These are phyloP conservation scores for Leptopterna dolabrata DNA, from an alignment of 2,888 invertebrate species.

Conservation along the genomic window DNA sequence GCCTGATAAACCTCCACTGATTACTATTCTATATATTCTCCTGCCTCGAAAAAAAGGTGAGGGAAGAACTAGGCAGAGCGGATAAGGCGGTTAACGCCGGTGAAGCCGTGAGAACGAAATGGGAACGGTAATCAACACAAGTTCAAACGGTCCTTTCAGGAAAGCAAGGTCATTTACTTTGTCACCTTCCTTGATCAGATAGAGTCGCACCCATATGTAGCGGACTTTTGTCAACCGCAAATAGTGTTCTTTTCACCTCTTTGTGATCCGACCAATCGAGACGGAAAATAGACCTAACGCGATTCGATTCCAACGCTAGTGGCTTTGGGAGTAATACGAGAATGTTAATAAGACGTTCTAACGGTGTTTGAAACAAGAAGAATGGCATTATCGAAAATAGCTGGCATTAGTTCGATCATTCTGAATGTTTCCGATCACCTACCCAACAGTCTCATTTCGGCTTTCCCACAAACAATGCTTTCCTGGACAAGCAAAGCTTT, in stretches of 20 bases:
- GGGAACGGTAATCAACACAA: conserved; percentile 30
- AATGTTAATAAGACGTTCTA: neutral
- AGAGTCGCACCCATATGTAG: neutral
- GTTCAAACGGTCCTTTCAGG: neutral
- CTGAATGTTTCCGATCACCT: no score
- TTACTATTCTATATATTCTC: conserved; percentile 17
- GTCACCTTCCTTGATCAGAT: conserved; percentile 15
- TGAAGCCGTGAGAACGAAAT: neutral
- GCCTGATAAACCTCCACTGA: neutral
- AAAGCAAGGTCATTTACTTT: conserved; percentile 6
- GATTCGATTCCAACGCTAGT: neutral
- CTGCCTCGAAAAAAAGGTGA: neutral
- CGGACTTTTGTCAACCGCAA: conserved; percentile 29
- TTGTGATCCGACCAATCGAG: conserved; percentile 14
- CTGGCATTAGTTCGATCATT: no score
- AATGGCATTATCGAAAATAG: no score
- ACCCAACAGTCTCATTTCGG: no score
- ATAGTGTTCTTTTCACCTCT: conserved; percentile 8
- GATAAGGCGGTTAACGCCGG: neutral
- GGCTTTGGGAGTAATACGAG: neutral
- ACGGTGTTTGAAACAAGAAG: neutral
- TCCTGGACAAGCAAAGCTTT: no score
- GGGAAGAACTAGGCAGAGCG: neutral
- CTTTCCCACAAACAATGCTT: no score
- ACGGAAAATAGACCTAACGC: neutral